Evolutionary conservation across 2,797 vertebrate species (phyloP), one percentile per base, ranked within the genome.

Genomic region (Danio jaintianensis): DNA sequence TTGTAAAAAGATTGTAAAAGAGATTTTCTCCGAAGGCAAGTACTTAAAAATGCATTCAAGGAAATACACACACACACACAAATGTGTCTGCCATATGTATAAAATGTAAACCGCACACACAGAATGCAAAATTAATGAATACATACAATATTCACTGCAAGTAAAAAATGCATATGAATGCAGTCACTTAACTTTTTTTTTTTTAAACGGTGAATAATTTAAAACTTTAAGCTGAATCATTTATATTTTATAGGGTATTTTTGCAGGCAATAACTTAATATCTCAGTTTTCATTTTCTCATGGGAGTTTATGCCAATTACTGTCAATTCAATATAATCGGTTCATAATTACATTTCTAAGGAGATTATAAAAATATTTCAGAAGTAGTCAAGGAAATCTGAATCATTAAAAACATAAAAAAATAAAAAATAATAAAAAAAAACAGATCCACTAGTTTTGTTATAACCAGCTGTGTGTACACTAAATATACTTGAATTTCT

Each of bases 361-460:
- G 9, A 2, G 20, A 13, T 61, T 61, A 62, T 13, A 53, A 6
- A 20, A 29, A 20, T 6, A 11, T 63, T 42, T 63, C 4, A n/a
- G 36, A 64, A 42, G 36, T 11, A 45, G 9, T 53, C 10, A 53
- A 64, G 73, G 18, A 64, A 16, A 52, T 16, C 36, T 16, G 5
- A 2, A 15, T 20, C 47, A 66, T 11, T 16, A 55, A 64, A 63
- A 8, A 40, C 38, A 68, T 29, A 38, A n/a, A 9, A 29, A 18
- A 66, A 58, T 36, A 0, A 50, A 59, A 40, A 15, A 7, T 7
- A 7, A 15, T 52, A 29, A 62, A 38, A n/a, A 9, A 29, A 18
- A 66, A 66, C 6, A 50, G n/a, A 70, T 20, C 4, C 36, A 52
- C 38, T 16, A 36, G 20, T 62, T 79, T 55, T 72, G 18, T 13